Base-by-base conservation (phyloP, 2,888 invertebrate species). In the Tenthredo notha region DNA sequence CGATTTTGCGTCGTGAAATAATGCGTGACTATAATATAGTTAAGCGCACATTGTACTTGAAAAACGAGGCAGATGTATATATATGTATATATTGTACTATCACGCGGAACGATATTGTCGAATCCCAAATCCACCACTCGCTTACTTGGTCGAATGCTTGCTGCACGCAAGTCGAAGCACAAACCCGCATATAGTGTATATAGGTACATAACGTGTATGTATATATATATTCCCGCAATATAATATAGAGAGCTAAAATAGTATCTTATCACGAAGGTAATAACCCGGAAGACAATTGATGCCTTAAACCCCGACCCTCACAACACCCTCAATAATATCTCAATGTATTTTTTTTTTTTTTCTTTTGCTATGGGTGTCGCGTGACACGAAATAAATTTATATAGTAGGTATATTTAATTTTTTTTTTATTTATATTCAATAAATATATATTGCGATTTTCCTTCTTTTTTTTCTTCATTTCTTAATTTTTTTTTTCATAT, bases 181-280 rank as follows among this genome's bases (percentile, higher is more conserved):
- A 12, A 67, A 67, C 29, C 43, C 74, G 74, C 43, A 40, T 21
- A n/a, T 15, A 25, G 21, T 12, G 15, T 10, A 67, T 29, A 15
- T 29, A 33, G 3, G 33, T 29, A 15, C 25, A 15, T 25, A 6
- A 10, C 29, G 5, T 25, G n/a, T n/a, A n/a, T n/a, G n/a, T n/a
- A n/a, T n/a, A n/a, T n/a, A 7, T n/a, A 74, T 40, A 43, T 74
- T 21, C 40, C 43, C n/a, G 33, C 37, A 37, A 37, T 75, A 54
- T n/a, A 58, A 54, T 58, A 78, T 15, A 61, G 12, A 61, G 29
- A 61, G 61, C 21, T 65, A 50, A 83, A 67, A 83, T 47, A 67
- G 83, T 83, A 67, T 67, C 83, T 83, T 83, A 67, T 83, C 83
- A 83, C 83, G 83, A 83, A 83, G 83, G 83, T 83, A 65, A 83